Percentiles rank a stretch among this genome's conserved stretches.
phyloP scores from a whole-genome alignment of 64 coral and sea anemone species.

The Anthopleura sola region DNA sequence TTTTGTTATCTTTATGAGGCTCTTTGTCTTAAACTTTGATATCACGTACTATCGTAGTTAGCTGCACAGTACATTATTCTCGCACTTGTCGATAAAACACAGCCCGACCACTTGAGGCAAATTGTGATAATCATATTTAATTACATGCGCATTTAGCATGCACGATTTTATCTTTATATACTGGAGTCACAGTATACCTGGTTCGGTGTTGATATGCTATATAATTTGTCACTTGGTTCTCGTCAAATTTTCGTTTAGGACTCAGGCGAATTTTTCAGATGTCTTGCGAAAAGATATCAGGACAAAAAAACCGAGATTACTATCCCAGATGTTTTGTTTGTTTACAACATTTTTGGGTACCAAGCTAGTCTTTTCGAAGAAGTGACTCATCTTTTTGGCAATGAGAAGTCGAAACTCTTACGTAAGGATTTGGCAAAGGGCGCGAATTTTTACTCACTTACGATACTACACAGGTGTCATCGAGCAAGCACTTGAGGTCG shows the following conservation, averaged over 20 bases:
- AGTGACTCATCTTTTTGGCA: background rate
- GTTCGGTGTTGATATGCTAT: background rate
- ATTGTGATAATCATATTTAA: conserved; percentile 14
- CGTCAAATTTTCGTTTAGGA: conserved; percentile 5
- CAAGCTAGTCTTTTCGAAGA: too few relatives aligned
- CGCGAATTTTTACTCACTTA: background rate
- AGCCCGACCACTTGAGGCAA: conserved; percentile 3
- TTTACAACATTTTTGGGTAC: background rate
- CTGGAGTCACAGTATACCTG: background rate
- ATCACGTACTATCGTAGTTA: background rate
- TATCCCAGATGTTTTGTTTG: background rate
- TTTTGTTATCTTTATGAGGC: background rate
- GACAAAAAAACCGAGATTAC: background rate
- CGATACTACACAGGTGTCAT: background rate
- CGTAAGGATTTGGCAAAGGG: background rate
- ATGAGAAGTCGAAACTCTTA: background rate
- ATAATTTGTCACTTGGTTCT: conserved; percentile 1
- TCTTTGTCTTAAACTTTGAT: background rate
- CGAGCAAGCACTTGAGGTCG: background rate
- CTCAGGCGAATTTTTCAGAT: background rate
- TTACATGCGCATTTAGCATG: conserved; percentile 17
- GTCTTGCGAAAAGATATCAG: background rate
- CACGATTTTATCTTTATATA: conserved; percentile 3
- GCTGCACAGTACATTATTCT: background rate
- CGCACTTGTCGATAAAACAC: background rate